These are phyloP conservation scores for Onychomys leucogaster DNA, from an alignment of 2,797 vertebrate genomes.

Conservation along the genomic window DNA sequence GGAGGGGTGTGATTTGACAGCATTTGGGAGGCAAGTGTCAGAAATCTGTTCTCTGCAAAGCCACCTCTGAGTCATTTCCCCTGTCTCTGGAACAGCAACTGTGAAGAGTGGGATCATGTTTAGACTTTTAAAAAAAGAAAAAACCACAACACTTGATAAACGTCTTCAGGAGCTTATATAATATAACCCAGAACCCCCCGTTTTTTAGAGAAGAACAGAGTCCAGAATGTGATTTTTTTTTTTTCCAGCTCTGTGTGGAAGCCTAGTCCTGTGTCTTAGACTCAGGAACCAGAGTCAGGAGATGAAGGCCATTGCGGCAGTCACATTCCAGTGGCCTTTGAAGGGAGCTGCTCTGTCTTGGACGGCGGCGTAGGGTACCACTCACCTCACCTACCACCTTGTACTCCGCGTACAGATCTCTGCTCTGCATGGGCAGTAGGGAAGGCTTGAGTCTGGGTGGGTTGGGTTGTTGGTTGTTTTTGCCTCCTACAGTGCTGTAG, in stretches of 20 bases:
- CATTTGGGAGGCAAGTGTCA: constrained; percentile 42
- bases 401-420: neutral
- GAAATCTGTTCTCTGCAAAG: constrained; percentile 68
- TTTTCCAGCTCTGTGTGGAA: neutral
- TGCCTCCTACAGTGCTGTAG: neutral
- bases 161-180: constrained; percentile 69
- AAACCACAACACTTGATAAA: constrained; percentile 55
- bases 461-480: neutral
- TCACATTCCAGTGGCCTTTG: constrained; percentile 30
- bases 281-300: neutral
- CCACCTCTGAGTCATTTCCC: constrained; percentile 73
- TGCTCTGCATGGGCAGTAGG: neutral
- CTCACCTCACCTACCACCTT: neutral
- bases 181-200: neutral
- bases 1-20: constrained; percentile 48
- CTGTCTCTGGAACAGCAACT: constrained; percentile 77
- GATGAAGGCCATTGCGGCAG: neutral
- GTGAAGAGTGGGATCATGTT: constrained; percentile 74
- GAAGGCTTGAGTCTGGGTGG: neutral
- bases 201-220: constrained; percentile 52
- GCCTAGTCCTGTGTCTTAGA: neutral
- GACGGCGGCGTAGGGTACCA: neutral
- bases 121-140: constrained; percentile 46
- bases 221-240: constrained; percentile 4
- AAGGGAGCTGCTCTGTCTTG: constrained; percentile 29